Evolutionary conservation across 2,797 vertebrate species (phyloP).

Genomic region (Spheniscus humboldti): DNA sequence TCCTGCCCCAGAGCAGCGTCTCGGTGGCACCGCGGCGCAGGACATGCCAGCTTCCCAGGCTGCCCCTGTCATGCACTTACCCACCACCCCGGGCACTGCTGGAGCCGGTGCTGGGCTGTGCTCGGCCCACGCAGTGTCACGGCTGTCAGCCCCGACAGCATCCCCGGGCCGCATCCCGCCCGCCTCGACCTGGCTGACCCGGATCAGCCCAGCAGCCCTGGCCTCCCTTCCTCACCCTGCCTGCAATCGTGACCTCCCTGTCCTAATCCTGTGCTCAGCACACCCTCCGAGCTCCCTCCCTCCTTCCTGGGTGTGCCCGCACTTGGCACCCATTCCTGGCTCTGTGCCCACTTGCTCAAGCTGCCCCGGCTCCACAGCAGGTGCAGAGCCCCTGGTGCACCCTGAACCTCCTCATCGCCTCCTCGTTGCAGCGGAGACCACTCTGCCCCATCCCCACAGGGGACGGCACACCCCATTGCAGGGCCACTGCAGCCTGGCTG

Average conservation of each 20-base stretch:
- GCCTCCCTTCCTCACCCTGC: not conserved
- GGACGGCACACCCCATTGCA: not conserved
- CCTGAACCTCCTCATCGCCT: fast-evolving
- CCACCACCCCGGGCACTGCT: fast-evolving
- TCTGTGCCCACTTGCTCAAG: not conserved
- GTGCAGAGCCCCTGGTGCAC: not conserved
- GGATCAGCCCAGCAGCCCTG: not conserved
- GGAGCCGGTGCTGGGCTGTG: not conserved
- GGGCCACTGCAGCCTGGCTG: not conserved
- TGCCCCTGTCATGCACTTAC: not conserved
- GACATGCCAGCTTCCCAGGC: not conserved
- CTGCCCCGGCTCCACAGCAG: fast-evolving
- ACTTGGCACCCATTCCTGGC: not conserved
- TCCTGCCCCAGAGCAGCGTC: not conserved
- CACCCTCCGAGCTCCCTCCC: not conserved
- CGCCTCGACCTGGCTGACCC: not conserved
- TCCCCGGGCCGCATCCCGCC: not conserved
- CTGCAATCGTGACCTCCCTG: not conserved
- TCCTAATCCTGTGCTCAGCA: not conserved
- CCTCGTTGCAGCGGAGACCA: fast-evolving
- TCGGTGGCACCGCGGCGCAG: fast-evolving
- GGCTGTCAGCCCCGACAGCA: not conserved
- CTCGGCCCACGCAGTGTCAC: not conserved
- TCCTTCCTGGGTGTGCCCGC: not conserved
- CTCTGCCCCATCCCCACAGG: not conserved